Evolutionary conservation across 2,888 invertebrate species (phyloP).

Genomic region (Phorcus lineatus): DNA sequence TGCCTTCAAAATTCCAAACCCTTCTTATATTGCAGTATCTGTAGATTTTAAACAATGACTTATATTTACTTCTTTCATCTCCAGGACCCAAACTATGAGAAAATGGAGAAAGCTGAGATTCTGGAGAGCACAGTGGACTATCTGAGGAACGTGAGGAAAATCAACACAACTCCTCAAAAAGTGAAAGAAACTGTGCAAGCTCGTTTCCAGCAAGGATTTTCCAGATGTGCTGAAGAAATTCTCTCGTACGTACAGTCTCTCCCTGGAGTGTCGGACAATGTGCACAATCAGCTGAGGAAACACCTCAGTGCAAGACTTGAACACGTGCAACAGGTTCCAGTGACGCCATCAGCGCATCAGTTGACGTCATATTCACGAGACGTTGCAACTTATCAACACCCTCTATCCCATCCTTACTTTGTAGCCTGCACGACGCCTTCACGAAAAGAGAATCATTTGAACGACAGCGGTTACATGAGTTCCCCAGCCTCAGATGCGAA

Average conservation of each 20-base stretch:
- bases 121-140: constrained; percentile 35
- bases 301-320: neutral
- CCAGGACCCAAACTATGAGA: constrained; percentile 35
- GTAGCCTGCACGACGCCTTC: too few species aligned
- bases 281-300: constrained; percentile 17
- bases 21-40: too few species aligned
- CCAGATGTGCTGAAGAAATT: constrained; percentile 27
- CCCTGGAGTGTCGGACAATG: constrained; percentile 10
- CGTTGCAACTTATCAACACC: neutral
- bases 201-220: constrained; percentile 16
- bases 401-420: neutral
- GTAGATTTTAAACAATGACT: too few species aligned
- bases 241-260: constrained; percentile 8
- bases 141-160: constrained; percentile 26
- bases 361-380: neutral
- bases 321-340: neutral
- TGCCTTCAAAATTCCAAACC: too few species aligned
- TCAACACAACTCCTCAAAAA: neutral
- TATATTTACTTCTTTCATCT: neutral
- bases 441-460: too few species aligned
- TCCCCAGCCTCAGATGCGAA: too few species aligned
- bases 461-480: too few species aligned
- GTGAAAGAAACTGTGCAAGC: neutral
- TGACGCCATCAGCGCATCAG: neutral
- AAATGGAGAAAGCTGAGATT: constrained; percentile 42